Percentiles rank a stretch among this genome's conserved stretches.
These are phyloP conservation scores for Penaeus monodon DNA, from an alignment of 2,888 invertebrate genomes.

Conservation along the genomic window DNA sequence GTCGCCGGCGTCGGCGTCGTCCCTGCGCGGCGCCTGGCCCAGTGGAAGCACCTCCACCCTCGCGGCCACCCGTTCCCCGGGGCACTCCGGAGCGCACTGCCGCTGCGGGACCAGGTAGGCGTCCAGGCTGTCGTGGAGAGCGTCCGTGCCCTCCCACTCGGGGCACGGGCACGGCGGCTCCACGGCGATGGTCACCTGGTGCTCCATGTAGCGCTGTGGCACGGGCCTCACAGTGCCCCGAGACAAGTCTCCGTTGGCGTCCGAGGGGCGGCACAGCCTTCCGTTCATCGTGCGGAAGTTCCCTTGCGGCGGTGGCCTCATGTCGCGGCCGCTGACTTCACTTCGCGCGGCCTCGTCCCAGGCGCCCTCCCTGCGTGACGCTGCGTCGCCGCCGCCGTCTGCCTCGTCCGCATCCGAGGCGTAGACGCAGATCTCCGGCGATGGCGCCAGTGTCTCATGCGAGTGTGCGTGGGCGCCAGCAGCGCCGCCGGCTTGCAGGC, in stretches of 20 bases:
- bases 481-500: neutral
- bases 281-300: neutral
- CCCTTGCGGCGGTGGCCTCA: neutral
- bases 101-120: too few species aligned
- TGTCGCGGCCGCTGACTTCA: slow-evolving; percentile 4
- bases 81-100: neutral
- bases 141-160: slow-evolving; percentile 1
- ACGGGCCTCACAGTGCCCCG: neutral
- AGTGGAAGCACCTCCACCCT: neutral
- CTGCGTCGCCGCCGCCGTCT: neutral
- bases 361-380: too few species aligned
- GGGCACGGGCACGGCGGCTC: slow-evolving; percentile 19
- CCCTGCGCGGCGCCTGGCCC: neutral
- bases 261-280: neutral
- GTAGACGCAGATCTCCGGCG: neutral
- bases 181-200: slow-evolving; percentile 39
- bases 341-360: neutral
- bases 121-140: neutral
- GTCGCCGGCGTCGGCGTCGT: neutral
- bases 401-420: slow-evolving; percentile 5
- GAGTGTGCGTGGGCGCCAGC: neutral
- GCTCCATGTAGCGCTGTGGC: slow-evolving; percentile 25
- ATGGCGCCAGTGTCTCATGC: too few species aligned
- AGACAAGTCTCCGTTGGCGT: neutral
- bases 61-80: neutral